These are phyloP conservation scores for Anolis apletophallus DNA, from an alignment of 2,797 vertebrate species.

Conservation along the genomic window DNA sequence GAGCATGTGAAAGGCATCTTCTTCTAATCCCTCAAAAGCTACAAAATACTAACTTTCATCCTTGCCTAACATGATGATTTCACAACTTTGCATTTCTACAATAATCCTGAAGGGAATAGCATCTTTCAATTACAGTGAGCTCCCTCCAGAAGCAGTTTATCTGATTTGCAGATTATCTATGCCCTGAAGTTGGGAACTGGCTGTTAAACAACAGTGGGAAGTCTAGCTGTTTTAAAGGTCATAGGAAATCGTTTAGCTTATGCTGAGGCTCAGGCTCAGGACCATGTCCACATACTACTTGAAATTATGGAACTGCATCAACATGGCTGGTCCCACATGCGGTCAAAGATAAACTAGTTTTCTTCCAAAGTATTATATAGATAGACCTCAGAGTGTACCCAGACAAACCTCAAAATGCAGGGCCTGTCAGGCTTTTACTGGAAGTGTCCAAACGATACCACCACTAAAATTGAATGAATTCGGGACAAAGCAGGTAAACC, in stretches of 20 bases:
- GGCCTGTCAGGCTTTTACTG: too few relatives aligned
- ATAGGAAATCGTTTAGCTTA: background rate
- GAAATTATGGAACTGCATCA: background rate
- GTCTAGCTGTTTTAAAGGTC: background rate
- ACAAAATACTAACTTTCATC: slow-evolving; percentile 44
- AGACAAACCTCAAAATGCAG: too few relatives aligned
- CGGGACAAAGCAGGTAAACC: too few relatives aligned
- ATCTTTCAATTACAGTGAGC: slow-evolving; percentile 30
- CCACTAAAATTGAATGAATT: too few relatives aligned
- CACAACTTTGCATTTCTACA: slow-evolving; percentile 14
- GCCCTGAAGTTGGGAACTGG: slow-evolving; percentile 13
- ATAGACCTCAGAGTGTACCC: too few relatives aligned
- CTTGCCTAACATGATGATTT: background rate
- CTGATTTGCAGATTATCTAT: slow-evolving; percentile 35
- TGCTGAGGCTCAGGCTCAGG: background rate
- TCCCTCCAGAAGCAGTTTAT: slow-evolving; percentile 19
- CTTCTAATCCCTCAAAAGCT: background rate
- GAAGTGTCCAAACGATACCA: too few relatives aligned
- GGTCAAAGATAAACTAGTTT: background rate
- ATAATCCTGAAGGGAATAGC: slow-evolving; percentile 4
- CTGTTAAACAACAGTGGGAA: background rate
- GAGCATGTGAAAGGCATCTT: slow-evolving; percentile 33
- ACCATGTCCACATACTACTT: background rate
- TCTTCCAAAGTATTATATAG: background rate
- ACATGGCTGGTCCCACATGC: background rate